Evolutionary conservation across 2,113 vertebrate species (phyloP).

Genomic region (Sisor rabdophorus): DNA sequence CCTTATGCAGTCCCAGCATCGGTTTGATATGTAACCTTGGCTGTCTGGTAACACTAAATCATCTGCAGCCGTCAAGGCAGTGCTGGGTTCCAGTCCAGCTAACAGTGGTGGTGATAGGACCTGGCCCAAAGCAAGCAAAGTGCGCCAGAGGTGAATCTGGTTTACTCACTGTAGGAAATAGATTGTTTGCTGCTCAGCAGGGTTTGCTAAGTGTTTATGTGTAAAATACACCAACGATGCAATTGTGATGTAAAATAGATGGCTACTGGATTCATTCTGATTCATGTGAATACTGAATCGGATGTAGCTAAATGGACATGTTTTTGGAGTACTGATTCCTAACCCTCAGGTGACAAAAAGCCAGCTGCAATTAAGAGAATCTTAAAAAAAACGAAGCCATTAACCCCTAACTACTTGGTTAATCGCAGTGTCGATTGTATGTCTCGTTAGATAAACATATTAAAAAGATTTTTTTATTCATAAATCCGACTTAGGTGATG

Average conservation of each 20-base stretch:
- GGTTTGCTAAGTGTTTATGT: not conserved
- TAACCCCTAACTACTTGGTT: not conserved
- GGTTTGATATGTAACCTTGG: not conserved
- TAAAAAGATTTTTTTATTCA: too few species aligned
- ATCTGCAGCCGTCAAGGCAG: not conserved
- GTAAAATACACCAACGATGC: not conserved
- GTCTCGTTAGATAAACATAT: not conserved
- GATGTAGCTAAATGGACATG: not conserved
- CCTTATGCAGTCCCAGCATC: conserved; percentile 1
- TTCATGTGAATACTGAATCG: not conserved
- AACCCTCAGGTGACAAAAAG: too few species aligned
- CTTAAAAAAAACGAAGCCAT: not conserved
- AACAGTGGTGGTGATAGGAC: not conserved
- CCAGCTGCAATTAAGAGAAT: not conserved
- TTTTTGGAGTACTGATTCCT: not conserved
- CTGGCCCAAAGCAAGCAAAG: not conserved
- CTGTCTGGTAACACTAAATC: conserved; percentile 19
- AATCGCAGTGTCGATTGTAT: not conserved
- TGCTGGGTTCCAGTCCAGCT: conserved; percentile 2
- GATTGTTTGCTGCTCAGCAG: not conserved
- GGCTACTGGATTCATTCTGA: not conserved
- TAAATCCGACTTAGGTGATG: not conserved
- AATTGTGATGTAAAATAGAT: not conserved
- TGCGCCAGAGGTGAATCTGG: conserved; percentile 1
- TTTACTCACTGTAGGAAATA: not conserved